Evolutionary conservation across 2,888 invertebrate genomes (phyloP), one percentile per base, ranked within the genome.

Genomic region (Lamproptera curius): DNA sequence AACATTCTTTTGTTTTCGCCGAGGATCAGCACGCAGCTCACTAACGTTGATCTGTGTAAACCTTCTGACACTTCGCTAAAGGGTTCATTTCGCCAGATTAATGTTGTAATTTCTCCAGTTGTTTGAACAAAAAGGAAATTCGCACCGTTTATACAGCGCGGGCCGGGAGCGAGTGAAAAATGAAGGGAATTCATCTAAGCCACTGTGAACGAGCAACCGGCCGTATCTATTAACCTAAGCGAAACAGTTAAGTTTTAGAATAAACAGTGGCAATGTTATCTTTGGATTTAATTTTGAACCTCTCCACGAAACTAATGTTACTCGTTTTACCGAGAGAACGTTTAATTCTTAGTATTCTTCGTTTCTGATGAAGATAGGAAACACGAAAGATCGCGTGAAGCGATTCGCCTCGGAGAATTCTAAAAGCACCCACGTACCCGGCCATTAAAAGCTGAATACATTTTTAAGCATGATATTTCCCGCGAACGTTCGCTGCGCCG

Each of bases 21-120:
- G 67, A 65, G 69, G 66, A 65, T 73, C 74, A 76, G 67, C 70
- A 62, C 67, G 58, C 58, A 72, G 76, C 74, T 71, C 77, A 76
- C 70, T 67, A 54, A 55, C 62, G 46, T 63, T 71, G 70, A 82
- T 78, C 71, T 76, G 64, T 65, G 69, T 73, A 75, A 79, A 73
- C 79, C 77, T 82, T 83, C 79, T 82, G 81, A 84, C 80, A 76
- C 81, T 79, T 76, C 72, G 76, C 76, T 82, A 81, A 84, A 81
- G 83, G 78, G 77, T 81, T 81, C 76, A 82, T 85, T 82, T 82
- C 65, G 62, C 61, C 70, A 82, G 83, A 85, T 79, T 79, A 80
- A 82, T 85, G 77, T 65, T 66, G 76, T 78, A 81, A 84, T 83
- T 80, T 75, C 69, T 76, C 73, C 62, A 69, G 73, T 70, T 66